A percentile compares a stretch with the other conserved stretches of the same genome.
Conservation (phyloP, 1,140 invertebrate genomes). For the Drosophila pandora region DNA sequence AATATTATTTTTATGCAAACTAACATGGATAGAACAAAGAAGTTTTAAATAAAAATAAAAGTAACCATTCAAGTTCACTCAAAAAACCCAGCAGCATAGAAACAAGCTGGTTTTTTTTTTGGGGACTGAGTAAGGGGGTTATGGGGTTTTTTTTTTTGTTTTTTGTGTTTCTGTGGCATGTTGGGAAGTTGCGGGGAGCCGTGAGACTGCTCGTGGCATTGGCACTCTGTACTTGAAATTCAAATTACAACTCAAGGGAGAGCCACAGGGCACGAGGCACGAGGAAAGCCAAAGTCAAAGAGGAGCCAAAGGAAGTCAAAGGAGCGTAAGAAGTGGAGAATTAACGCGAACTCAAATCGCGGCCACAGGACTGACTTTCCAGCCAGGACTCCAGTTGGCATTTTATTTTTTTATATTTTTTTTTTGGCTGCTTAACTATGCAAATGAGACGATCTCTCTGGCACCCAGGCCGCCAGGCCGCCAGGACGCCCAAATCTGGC, state of each 20-base stretch:
- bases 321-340: constrained; percentile 24
- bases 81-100: constrained; percentile 38
- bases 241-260: constrained; percentile 68
- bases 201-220: constrained; percentile 31
- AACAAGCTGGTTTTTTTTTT: constrained; percentile 33
- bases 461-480: constrained; percentile 4
- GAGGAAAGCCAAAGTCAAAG: constrained; percentile 7
- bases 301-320: constrained; percentile 5
- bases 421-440: constrained; percentile 29
- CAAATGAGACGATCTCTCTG: constrained; percentile 34
- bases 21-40: background rate
- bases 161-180: background rate
- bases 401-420: too few relatives aligned
- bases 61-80: constrained; percentile 1
- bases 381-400: background rate
- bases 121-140: constrained; percentile 1
- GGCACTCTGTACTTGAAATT: constrained; percentile 67
- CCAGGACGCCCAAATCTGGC: constrained; percentile 16
- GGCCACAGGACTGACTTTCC: constrained; percentile 16
- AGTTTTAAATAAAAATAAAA: background rate
- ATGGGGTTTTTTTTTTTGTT: background rate
- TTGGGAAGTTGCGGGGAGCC: constrained; percentile 1
- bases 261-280: background rate
- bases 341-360: constrained; percentile 40
- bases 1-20: background rate